Evolutionary conservation across 2,888 invertebrate species (phyloP).

Genomic region (Trissolcus brochymenae): DNA sequence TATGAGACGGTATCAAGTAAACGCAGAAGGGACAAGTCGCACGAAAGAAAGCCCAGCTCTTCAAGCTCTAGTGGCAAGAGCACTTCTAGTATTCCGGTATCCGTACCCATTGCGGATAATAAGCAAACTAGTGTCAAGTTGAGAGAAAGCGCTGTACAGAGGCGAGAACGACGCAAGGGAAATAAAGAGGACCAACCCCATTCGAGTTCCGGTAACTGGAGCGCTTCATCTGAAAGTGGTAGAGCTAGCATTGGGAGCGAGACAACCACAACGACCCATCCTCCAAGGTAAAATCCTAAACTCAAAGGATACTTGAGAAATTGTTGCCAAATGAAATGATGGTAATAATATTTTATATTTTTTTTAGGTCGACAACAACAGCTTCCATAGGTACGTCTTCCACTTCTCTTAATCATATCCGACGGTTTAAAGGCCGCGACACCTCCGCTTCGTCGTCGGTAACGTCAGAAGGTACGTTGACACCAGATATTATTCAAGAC

Average conservation of each 20-base stretch:
- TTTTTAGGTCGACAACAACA: conserved; percentile 74
- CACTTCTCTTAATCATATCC: conserved; percentile 73
- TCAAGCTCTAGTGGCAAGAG: conserved; percentile 79
- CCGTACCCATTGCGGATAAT: conserved; percentile 63
- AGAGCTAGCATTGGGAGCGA: conserved; percentile 91
- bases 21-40: conserved; percentile 83
- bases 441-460: conserved; percentile 89
- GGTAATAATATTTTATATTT: background rate
- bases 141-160: conserved; percentile 84
- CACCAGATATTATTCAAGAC: conserved; percentile 89
- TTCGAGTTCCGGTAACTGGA: conserved; percentile 96
- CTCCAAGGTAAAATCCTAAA: conserved; percentile 67
- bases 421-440: conserved; percentile 75
- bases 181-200: conserved; percentile 87
- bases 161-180: conserved; percentile 83
- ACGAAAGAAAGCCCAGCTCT: conserved; percentile 87
- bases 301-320: background rate
- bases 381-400: conserved; percentile 76
- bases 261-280: conserved; percentile 82
- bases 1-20: conserved; percentile 83
- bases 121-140: conserved; percentile 81
- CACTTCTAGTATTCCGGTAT: conserved; percentile 69
- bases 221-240: conserved; percentile 93
- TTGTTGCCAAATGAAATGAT: background rate
- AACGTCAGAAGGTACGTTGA: conserved; percentile 89